Evolutionary conservation across 2,888 invertebrate species (phyloP).

Genomic region (Phyllotreta striolata): DNA sequence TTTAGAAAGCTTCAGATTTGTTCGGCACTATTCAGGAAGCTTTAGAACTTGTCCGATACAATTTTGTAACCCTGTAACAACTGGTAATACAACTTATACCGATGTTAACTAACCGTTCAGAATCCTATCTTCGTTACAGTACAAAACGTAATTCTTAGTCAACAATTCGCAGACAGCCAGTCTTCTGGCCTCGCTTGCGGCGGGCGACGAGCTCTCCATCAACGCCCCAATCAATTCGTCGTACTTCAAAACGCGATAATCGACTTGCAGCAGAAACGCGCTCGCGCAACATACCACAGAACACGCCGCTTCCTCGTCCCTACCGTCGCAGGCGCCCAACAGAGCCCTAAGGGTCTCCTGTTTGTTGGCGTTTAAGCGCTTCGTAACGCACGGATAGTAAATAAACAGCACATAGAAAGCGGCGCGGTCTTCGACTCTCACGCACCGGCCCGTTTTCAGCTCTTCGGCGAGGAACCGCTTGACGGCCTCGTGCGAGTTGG

Average conservation of each 20-base stretch:
- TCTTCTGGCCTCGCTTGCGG: constrained; percentile 50
- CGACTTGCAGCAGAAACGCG: constrained; percentile 48
- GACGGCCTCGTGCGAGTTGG: constrained; percentile 46
- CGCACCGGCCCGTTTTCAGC: constrained; percentile 43
- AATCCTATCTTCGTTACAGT: constrained; percentile 45
- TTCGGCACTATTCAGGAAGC: too few relatives aligned
- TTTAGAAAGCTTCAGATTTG: too few relatives aligned
- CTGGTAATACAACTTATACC: too few relatives aligned
- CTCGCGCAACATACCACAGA: constrained; percentile 52
- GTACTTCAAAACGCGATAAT: constrained; percentile 45
- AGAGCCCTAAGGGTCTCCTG: constrained; percentile 53
- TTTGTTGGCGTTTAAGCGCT: constrained; percentile 47
- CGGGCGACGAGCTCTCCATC: constrained; percentile 49
- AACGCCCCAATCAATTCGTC: constrained; percentile 48
- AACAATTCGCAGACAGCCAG: constrained; percentile 50
- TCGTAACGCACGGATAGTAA: constrained; percentile 54
- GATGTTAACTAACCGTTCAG: constrained; percentile 43
- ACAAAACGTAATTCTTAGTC: constrained; percentile 44
- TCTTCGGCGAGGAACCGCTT: constrained; percentile 47
- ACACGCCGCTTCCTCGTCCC: constrained; percentile 54
- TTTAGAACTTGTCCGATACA: too few relatives aligned
- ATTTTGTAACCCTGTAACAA: too few relatives aligned
- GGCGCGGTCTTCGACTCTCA: constrained; percentile 40
- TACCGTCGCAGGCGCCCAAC: constrained; percentile 46
- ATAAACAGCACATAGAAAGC: constrained; percentile 41